Conservation (phyloP, 2,888 invertebrate genomes). For the Sarcophaga subvicina region DNA sequence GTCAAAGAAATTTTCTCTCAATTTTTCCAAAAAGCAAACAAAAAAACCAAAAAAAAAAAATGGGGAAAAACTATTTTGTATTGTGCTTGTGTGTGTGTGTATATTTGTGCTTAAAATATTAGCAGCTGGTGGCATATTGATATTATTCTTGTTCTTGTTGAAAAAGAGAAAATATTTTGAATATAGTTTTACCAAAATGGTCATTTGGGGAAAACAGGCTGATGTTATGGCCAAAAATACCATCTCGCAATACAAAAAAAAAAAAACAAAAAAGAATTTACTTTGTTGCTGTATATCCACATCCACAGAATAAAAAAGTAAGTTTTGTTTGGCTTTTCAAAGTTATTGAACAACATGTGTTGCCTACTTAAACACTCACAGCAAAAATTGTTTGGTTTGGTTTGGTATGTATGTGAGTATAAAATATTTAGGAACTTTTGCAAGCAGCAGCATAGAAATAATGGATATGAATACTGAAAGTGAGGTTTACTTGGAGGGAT, state of each 20-base stretch:
- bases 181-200: slow-evolving; percentile 46
- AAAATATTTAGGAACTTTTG: too few species aligned
- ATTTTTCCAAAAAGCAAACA: too few species aligned
- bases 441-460: too few species aligned
- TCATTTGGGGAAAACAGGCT: slow-evolving; percentile 47
- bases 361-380: slow-evolving; percentile 13
- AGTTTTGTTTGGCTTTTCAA: slow-evolving; percentile 35
- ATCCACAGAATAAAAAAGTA: neutral
- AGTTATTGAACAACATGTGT: slow-evolving; percentile 50
- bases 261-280: neutral
- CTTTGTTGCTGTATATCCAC: neutral
- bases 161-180: slow-evolving; percentile 31
- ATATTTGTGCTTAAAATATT: slow-evolving; percentile 25
- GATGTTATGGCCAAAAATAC: slow-evolving; percentile 36
- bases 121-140: slow-evolving; percentile 53
- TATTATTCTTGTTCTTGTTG: slow-evolving; percentile 23
- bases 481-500: too few species aligned
- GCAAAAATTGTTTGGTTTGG: neutral
- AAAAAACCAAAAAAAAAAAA: too few species aligned
- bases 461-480: too few species aligned
- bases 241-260: neutral
- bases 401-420: too few species aligned
- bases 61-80: too few species aligned
- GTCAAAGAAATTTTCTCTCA: too few species aligned
- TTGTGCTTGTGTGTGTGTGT: neutral